Base-by-base conservation (phyloP, 2,888 invertebrate genomes). In the Fragum fragum region DNA sequence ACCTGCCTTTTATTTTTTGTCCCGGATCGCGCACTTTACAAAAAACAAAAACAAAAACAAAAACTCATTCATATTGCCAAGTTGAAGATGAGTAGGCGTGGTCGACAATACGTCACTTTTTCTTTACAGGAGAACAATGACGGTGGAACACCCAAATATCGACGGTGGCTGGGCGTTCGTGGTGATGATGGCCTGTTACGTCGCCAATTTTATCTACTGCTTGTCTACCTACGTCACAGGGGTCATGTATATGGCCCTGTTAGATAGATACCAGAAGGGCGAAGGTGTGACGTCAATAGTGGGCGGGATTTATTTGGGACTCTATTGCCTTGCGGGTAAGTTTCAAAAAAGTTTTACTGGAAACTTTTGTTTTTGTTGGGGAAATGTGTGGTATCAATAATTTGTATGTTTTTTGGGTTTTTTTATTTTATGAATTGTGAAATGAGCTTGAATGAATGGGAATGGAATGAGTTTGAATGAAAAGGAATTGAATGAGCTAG, bases 151-250 rank as follows among this genome's bases (percentile, higher is more conserved):
- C 16, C 28, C 28, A 1, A 74, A 81, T 29, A 81, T 85, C 21
- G 85, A 85, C 52, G 29, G 76, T 16, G 81, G 85, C 32, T 85
- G 85, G 85, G 81, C 85, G 42, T 81, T 73, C 73, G 36, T 85
- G 26, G 85, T 85, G 1, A 55, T 85, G 73, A 29, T 76, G 1
- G 52, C 79, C 11, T 69, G 75, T 26, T 85, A 81, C 39, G 21
- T 68, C 7, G 79, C 81, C 26, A 85, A 82, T 63, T 29, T 81
- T 2, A 77, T 85, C 7, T 71, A 76, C 57, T 82, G 79, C 26
- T 59, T 42, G n/a, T 47, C 76, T 0, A 28, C 76, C 57, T 85
- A 79, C 63, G 82, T 85, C 81, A 73, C 69, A 9, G 88, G 88
- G 0, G 79, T 88, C 11, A 78, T 88, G 0, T 86, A 84, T 42